Conservation (phyloP, 2,797 vertebrate genomes). For the Neostethus bicornis region DNA sequence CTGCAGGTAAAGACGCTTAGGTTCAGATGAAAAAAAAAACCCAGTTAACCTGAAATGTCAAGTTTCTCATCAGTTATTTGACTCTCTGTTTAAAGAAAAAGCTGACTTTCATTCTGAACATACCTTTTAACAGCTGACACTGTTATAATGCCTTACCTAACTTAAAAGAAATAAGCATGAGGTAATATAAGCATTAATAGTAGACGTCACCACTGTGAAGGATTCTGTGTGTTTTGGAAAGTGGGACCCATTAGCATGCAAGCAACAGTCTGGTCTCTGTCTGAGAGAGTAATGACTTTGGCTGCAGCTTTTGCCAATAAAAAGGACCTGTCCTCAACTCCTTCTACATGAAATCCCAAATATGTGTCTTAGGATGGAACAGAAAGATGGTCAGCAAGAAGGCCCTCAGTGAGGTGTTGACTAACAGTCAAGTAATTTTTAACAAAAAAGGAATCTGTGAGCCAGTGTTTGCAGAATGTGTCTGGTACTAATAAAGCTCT, state of each 20-base stretch:
- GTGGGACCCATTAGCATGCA: slow-evolving; percentile 58
- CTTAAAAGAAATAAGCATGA: slow-evolving; percentile 48
- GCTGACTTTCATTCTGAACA: slow-evolving; percentile 23
- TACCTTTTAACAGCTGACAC: slow-evolving; percentile 41
- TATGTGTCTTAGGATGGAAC: slow-evolving; percentile 48
- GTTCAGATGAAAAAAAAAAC: slow-evolving; percentile 14
- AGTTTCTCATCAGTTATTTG: neutral
- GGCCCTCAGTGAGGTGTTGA: slow-evolving; percentile 52
- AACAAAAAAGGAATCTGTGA: slow-evolving; percentile 37
- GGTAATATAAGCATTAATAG: slow-evolving; percentile 62
- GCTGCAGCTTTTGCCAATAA: slow-evolving; percentile 51
- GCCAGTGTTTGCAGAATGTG: slow-evolving; percentile 51
- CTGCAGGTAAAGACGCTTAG: neutral
- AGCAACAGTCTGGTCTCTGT: slow-evolving; percentile 62
- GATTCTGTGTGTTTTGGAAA: slow-evolving; percentile 75
- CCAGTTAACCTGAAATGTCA: slow-evolving; percentile 8
- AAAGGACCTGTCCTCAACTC: slow-evolving; percentile 58
- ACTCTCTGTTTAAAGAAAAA: slow-evolving; percentile 26
- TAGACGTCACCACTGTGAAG: slow-evolving; percentile 61
- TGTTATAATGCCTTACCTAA: slow-evolving; percentile 32
- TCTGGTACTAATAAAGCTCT: slow-evolving; percentile 28
- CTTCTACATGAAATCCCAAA: slow-evolving; percentile 52
- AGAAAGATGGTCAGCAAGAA: slow-evolving; percentile 56
- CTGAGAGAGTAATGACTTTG: slow-evolving; percentile 72
- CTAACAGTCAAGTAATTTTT: slow-evolving; percentile 9